Evolutionary conservation across 1,140 invertebrate genomes (phyloP).

Genomic region (Drosophila repleta): DNA sequence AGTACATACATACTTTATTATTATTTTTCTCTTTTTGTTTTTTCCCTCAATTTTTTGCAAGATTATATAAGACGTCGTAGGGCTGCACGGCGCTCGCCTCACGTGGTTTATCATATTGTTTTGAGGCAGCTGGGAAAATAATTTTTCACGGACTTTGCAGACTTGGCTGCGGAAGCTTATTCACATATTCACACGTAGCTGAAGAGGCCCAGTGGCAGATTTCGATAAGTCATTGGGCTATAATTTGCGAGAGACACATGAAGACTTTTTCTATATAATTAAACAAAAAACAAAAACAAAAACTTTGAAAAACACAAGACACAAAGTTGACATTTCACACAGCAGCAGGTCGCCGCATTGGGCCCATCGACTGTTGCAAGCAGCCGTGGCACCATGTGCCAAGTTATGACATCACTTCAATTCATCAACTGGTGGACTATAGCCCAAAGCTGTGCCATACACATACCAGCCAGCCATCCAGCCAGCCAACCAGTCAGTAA

Average conservation of each 20-base stretch:
- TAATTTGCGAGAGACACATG: constrained; percentile 57
- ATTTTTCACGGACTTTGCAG: constrained; percentile 69
- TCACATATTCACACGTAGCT: constrained; percentile 64
- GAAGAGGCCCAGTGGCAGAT: constrained; percentile 69
- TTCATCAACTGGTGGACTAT: constrained; percentile 38
- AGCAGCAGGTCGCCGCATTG: constrained; percentile 59
- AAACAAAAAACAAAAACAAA: constrained; percentile 50
- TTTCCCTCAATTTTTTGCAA: constrained; percentile 4
- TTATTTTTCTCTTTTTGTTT: background rate
- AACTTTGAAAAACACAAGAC: constrained; percentile 10
- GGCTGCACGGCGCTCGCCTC: constrained; percentile 1
- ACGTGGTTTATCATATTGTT: constrained; percentile 37
- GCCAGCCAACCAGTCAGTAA: constrained; percentile 4
- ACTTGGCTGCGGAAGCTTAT: constrained; percentile 60
- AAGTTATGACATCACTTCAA: constrained; percentile 76
- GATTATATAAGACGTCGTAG: constrained; percentile 44
- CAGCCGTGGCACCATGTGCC: constrained; percentile 72
- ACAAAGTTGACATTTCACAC: constrained; percentile 77
- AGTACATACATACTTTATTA: constrained; percentile 21
- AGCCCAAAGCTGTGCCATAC: constrained; percentile 8
- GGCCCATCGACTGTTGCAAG: constrained; percentile 60
- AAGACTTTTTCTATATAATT: constrained; percentile 78
- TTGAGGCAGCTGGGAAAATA: constrained; percentile 42
- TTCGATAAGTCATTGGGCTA: constrained; percentile 80
- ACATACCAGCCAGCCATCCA: constrained; percentile 1